phyloP scores from a whole-genome alignment of 2,113 vertebrate species.

The Heterotilapia buettikoferi region DNA sequence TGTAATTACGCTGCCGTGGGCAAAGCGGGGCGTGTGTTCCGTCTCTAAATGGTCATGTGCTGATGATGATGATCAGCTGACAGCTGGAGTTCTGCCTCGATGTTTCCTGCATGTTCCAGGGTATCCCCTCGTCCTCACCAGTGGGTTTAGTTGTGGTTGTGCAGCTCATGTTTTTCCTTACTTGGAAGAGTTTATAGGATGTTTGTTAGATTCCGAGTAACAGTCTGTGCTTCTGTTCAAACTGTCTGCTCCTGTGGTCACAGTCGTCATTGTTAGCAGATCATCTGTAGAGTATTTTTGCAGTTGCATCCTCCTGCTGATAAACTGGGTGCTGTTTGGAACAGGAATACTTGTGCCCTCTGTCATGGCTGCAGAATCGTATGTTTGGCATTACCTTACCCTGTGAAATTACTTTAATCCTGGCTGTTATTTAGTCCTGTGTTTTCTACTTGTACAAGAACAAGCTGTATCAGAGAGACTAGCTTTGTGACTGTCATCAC shows the following conservation, averaged over 20 bases:
- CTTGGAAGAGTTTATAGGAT: neutral
- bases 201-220: neutral
- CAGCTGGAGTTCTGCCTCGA: too few species aligned
- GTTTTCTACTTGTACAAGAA: neutral
- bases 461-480: neutral
- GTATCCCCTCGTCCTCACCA: accelerated
- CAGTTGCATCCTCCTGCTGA: neutral
- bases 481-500: neutral
- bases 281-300: accelerated
- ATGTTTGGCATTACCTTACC: accelerated
- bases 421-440: accelerated
- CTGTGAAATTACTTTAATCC: accelerated
- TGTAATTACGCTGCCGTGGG: accelerated
- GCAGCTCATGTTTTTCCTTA: accelerated
- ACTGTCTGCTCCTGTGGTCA: neutral
- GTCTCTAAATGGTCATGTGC: neutral
- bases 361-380: neutral
- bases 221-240: neutral
- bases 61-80: neutral
- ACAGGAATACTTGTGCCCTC: neutral
- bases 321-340: neutral
- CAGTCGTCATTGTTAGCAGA: neutral
- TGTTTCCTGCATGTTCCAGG: neutral
- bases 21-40: neutral
- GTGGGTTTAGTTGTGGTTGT: neutral